phyloP scores from a whole-genome alignment of 1,140 invertebrate species.

The Spodoptera frugiperda region DNA sequence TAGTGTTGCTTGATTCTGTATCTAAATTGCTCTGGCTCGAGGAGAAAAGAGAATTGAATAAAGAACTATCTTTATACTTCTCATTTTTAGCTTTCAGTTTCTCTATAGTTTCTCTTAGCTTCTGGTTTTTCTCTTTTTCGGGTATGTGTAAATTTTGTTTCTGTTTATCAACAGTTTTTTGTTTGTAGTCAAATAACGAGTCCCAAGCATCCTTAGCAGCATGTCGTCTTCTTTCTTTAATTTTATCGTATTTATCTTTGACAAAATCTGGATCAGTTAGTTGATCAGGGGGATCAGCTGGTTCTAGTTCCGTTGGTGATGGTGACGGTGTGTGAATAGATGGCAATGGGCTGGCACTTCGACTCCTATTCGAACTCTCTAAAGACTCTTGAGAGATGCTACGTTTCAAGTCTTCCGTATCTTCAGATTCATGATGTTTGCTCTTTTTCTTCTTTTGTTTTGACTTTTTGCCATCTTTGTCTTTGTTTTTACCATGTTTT shows the following conservation, averaged over 20 bases:
- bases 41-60: slow-evolving; percentile 75
- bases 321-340: slow-evolving; percentile 79
- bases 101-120: slow-evolving; percentile 87
- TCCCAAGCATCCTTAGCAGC: slow-evolving; percentile 80
- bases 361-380: slow-evolving; percentile 80
- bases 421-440: slow-evolving; percentile 70
- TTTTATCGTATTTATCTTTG: slow-evolving; percentile 88
- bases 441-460: slow-evolving; percentile 83
- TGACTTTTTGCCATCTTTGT: slow-evolving; percentile 76
- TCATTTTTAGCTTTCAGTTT: slow-evolving; percentile 89
- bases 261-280: slow-evolving; percentile 75
- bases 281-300: slow-evolving; percentile 62
- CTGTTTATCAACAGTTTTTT: slow-evolving; percentile 73
- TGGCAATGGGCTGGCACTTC: slow-evolving; percentile 79
- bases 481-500: slow-evolving; percentile 74
- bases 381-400: slow-evolving; percentile 70
- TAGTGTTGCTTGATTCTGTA: slow-evolving; percentile 57
- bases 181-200: slow-evolving; percentile 75
- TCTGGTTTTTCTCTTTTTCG: slow-evolving; percentile 87
- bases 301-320: slow-evolving; percentile 64
- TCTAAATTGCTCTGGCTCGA: slow-evolving; percentile 61
- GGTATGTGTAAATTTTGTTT: slow-evolving; percentile 72
- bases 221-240: slow-evolving; percentile 88
- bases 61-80: slow-evolving; percentile 81
- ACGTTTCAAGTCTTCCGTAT: slow-evolving; percentile 61